Base-by-base conservation (phyloP, 2,113 vertebrate species). In the Steatornis caripensis region DNA sequence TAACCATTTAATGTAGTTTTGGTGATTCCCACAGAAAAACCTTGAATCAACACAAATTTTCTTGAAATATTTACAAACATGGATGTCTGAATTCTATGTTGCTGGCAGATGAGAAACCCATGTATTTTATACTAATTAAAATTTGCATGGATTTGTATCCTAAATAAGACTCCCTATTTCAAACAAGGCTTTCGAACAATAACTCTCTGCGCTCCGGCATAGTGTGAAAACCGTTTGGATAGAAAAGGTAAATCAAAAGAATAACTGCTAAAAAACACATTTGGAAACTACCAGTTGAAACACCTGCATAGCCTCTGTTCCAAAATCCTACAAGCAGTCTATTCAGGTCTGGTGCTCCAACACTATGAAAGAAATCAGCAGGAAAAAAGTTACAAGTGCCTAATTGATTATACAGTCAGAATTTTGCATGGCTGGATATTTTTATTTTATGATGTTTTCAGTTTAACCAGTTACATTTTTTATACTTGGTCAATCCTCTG, bases 231-330 rank as follows among this genome's bases (percentile, higher is more conserved):
- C 68, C n/a, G 34, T 72, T 45, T 89, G 13, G 20, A 26, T 60
- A 57, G 17, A 75, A 83, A 72, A 57, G 37, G 18, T 61, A 80
- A 90, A 78, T 46, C 15, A 66, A 82, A 93, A 75, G 4, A 61
- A 68, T 41, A 82, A 39, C 24, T 54, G 48, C 8, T 77, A n/a
- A 90, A 90, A 78, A 37, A 1, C 6, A 69, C 43, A 36, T 61
- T 49, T 79, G 11, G 71, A 92, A 96, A 77, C 11, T 32, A 61
- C 6, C 10, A 49, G 87, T 64, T 68, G 41, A 92, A 90, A 88
- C 46, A 27, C 32, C 13, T 49, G 8, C 17, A 20, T 8, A 76
- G 6, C 11, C 1, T 75, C 53, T 79, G 16, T 72, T 78, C 39
- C 58, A 27, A 65, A 86, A 41, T 15, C 14, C 10, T 45, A 37